Conservation (phyloP, 2,888 invertebrate genomes). For the Acanthopleura granulata region DNA sequence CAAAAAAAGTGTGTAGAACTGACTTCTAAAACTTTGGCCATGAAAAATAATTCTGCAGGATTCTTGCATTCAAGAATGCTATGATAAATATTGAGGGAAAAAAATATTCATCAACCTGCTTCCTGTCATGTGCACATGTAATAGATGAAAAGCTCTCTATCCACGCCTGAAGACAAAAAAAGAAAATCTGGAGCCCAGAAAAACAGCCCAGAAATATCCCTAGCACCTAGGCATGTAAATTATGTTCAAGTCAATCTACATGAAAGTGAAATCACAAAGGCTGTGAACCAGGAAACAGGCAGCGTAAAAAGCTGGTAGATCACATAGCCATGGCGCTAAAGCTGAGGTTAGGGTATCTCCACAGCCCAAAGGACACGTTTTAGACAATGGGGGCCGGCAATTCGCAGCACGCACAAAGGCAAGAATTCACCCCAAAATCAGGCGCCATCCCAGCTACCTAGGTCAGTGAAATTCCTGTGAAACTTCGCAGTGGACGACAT, state of each 20-base stretch:
- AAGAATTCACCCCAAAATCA: constrained; percentile 9
- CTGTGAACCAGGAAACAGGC: neutral
- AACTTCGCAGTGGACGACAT: constrained; percentile 1
- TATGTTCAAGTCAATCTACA: neutral
- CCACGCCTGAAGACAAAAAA: no score
- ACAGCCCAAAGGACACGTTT: neutral
- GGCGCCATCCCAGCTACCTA: neutral
- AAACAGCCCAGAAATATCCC: no score
- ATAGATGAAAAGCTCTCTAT: no score
- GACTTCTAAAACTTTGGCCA: no score
- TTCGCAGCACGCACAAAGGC: constrained; percentile 13
- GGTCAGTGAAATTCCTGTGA: constrained; percentile 7
- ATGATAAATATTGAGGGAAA: no score
- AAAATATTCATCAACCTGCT: no score
- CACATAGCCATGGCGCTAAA: neutral
- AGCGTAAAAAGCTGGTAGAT: neutral
- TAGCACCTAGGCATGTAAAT: no score
- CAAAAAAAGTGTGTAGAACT: no score
- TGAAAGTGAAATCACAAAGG: neutral
- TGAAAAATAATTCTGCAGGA: no score
- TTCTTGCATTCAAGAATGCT: no score
- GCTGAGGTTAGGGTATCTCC: neutral
- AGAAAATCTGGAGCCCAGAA: no score
- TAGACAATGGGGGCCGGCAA: neutral
- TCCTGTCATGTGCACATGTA: no score